Base-by-base conservation (phyloP, 2,888 invertebrate species). In the Tanytarsus gracilentus region DNA sequence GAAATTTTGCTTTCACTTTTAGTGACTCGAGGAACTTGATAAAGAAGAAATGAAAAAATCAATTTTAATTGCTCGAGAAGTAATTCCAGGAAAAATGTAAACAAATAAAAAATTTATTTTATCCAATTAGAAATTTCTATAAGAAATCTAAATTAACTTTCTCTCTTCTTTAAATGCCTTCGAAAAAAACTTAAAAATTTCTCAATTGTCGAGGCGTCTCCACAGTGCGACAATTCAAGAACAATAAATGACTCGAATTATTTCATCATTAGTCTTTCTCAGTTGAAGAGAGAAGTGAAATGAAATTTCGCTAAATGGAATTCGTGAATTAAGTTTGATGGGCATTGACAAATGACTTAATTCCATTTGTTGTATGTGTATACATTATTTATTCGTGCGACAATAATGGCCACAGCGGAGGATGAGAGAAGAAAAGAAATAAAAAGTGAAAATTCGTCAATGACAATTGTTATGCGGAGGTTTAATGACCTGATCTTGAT, bases 341-440 rank as follows among this genome's bases (percentile, higher is more conserved):
- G 27, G 14, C 25, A 21, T 53, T 55, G 55, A 55, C 55, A 55
- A 55, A 55, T 39, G 39, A 55, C 55, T 55, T 40, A 55, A 55
- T 55, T 55, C 44, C 18, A 21, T 44, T 18, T 23, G 23, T 23
- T 33, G 9, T 33, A 33, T 44, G 36, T 39, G n/a, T n/a, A 16
- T 39, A 16, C 39, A n/a, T n/a, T 39, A 16, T 44, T 21, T 18
- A n/a, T n/a, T n/a, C n/a, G n/a, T n/a, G 40, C 11, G 44, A 44
- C 44, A 44, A 44, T 44, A 18, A 44, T 44, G n/a, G n/a, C n/a
- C 26, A 26, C n/a, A 23, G 25, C 6, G 30, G 6, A 30, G 6
- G 30, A 9, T 8, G 30, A 6, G 30, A 6, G 9, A 9, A 8
- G 6, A 30, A 9, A 30, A 9, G 9, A 9, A 30, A 30, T 8